A percentile compares a stretch with the other conserved stretches of the same genome.
These are phyloP conservation scores for Drosophila serrata DNA, from an alignment of 1,140 invertebrate species.

Conservation along the genomic window DNA sequence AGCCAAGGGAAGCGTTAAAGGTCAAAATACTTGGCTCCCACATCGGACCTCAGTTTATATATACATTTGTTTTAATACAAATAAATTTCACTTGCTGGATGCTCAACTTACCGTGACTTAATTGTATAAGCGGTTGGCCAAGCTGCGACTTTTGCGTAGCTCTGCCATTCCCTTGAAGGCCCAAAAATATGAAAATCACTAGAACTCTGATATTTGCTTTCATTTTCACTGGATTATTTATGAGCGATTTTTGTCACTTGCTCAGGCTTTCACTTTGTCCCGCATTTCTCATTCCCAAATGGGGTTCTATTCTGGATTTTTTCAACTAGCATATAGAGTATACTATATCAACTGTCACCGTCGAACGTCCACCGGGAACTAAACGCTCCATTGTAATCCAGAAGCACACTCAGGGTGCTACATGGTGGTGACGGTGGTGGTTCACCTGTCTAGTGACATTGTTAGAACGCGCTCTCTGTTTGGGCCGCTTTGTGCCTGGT, in stretches of 20 bases:
- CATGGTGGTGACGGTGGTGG: slow-evolving; percentile 31
- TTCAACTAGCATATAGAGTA: not conserved
- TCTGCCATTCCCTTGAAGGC: slow-evolving; percentile 19
- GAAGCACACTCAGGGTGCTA: slow-evolving; percentile 31
- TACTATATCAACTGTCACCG: slow-evolving; percentile 43
- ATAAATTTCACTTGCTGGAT: slow-evolving; percentile 67
- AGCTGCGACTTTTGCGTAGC: slow-evolving; percentile 42
- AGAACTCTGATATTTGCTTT: slow-evolving; percentile 47
- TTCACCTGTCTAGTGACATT: slow-evolving; percentile 32
- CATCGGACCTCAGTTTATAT: slow-evolving; percentile 16
- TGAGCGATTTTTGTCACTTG: slow-evolving; percentile 33
- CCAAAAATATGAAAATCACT: slow-evolving; percentile 51
- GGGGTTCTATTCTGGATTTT: not conserved
- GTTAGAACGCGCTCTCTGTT: slow-evolving; percentile 75
- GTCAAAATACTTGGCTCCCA: slow-evolving; percentile 57
- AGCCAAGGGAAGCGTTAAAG: slow-evolving; percentile 57
- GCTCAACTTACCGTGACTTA: slow-evolving; percentile 84
- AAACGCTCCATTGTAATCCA: slow-evolving; percentile 67
- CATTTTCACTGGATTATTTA: slow-evolving; percentile 58
- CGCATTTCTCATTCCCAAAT: slow-evolving; percentile 30
- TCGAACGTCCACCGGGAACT: slow-evolving; percentile 76
- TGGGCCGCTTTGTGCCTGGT: slow-evolving; percentile 79
- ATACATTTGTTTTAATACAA: not conserved
- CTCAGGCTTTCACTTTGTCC: slow-evolving; percentile 17
- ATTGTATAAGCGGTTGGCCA: slow-evolving; percentile 81